Percentiles rank a stretch among this genome's conserved stretches.
Evolutionary conservation across 2,113 vertebrate species (phyloP).

Genomic region (Athene cunicularia): DNA sequence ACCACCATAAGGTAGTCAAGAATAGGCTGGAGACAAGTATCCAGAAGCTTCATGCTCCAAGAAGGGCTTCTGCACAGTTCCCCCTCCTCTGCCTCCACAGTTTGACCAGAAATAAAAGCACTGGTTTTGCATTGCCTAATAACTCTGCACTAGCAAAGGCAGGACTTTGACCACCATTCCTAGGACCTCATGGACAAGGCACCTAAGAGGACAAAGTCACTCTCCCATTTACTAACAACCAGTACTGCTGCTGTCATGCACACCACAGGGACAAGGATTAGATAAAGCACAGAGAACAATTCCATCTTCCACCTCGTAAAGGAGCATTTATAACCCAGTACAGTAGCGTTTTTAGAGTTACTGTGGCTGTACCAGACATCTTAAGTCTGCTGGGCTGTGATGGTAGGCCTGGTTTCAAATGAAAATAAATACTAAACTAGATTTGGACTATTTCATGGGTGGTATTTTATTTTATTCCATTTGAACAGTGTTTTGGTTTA

Average conservation of each 20-base stretch:
- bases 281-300: background rate
- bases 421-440: background rate
- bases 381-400: background rate
- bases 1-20: background rate
- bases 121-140: background rate
- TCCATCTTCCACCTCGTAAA: background rate
- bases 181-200: background rate
- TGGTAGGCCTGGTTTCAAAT: background rate
- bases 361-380: background rate
- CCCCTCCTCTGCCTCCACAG: background rate
- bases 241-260: background rate
- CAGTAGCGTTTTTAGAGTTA: background rate
- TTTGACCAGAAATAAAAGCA: background rate
- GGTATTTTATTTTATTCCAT: background rate
- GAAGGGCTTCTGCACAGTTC: background rate
- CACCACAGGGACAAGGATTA: background rate
- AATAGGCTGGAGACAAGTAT: background rate
- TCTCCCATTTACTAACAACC: background rate
- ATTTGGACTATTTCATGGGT: background rate
- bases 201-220: background rate
- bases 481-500: conserved; percentile 6
- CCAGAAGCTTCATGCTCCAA: background rate
- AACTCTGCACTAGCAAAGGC: background rate
- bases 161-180: background rate
- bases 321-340: background rate